Evolutionary conservation across 2,113 vertebrate genomes (phyloP).

Genomic region (Malurus cyaneus): DNA sequence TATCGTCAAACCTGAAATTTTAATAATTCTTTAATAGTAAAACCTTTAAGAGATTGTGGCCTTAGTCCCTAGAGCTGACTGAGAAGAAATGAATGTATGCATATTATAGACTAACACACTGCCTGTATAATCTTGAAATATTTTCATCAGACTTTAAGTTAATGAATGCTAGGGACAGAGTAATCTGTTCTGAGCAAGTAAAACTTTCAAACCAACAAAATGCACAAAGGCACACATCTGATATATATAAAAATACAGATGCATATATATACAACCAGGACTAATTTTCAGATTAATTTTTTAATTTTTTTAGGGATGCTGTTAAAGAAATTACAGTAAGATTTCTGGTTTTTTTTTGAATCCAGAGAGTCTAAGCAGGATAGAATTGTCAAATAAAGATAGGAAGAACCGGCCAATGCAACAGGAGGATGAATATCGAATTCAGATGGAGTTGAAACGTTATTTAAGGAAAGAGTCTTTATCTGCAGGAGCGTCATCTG

Average conservation of each 20-base stretch:
- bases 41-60: neutral
- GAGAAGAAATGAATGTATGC: neutral
- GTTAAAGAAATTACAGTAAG: neutral
- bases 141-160: neutral
- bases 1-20: neutral
- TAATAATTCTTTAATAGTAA: neutral
- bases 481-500: slow-evolving; percentile 75
- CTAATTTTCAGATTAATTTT: neutral
- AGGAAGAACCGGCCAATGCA: slow-evolving; percentile 94
- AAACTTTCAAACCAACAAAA: neutral
- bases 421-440: slow-evolving; percentile 94
- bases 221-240: neutral
- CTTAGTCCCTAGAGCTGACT: neutral
- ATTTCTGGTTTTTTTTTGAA: slow-evolving; percentile 25
- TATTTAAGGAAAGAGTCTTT: slow-evolving; percentile 88
- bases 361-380: slow-evolving; percentile 83
- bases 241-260: neutral
- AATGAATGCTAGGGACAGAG: neutral
- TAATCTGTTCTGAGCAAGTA: neutral
- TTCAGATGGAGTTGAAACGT: slow-evolving; percentile 94
- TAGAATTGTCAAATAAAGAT: slow-evolving; percentile 81
- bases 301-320: neutral
- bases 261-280: too few relatives aligned
- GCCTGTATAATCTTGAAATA: neutral
- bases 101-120: neutral